phyloP scores from a whole-genome alignment of 2,797 vertebrate genomes.

The Kryptopterus vitreolus region DNA sequence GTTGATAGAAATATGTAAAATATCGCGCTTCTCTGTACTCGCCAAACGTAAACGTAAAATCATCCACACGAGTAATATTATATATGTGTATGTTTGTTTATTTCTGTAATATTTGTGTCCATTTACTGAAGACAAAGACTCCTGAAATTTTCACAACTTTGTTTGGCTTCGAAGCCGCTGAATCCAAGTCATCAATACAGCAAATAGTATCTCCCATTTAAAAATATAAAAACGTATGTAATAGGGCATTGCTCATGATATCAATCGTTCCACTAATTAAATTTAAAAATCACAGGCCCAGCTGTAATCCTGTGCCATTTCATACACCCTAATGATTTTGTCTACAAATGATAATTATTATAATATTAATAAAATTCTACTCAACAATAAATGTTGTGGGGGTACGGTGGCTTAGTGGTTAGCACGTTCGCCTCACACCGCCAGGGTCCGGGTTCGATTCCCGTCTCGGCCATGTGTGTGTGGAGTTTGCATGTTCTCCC shows the following conservation, averaged over 20 bases:
- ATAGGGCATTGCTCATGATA: neutral
- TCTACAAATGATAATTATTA: neutral
- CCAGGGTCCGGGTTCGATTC: too few species aligned
- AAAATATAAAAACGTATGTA: neutral
- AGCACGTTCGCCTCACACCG: too few species aligned
- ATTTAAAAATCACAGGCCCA: neutral
- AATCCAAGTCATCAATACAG: neutral
- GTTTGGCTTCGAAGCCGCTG: neutral
- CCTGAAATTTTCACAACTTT: too few species aligned
- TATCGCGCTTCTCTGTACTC: neutral
- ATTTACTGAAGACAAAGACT: too few species aligned
- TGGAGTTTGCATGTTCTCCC: too few species aligned
- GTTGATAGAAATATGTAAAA: neutral
- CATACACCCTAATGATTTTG: neutral
- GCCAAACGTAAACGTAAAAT: neutral
- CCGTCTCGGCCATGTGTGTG: too few species aligned
- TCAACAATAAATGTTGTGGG: neutral
- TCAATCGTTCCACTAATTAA: too few species aligned
- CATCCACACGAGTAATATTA: too few species aligned
- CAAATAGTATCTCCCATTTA: neutral
- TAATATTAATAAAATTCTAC: neutral
- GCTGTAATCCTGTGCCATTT: neutral
- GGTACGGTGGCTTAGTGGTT: too few species aligned
- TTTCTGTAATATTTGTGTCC: too few species aligned
- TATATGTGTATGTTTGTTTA: too few species aligned